A percentile compares a stretch with the other conserved stretches of the same genome.
phyloP scores from a whole-genome alignment of 2,888 invertebrate species.

The Linyphia triangularis region DNA sequence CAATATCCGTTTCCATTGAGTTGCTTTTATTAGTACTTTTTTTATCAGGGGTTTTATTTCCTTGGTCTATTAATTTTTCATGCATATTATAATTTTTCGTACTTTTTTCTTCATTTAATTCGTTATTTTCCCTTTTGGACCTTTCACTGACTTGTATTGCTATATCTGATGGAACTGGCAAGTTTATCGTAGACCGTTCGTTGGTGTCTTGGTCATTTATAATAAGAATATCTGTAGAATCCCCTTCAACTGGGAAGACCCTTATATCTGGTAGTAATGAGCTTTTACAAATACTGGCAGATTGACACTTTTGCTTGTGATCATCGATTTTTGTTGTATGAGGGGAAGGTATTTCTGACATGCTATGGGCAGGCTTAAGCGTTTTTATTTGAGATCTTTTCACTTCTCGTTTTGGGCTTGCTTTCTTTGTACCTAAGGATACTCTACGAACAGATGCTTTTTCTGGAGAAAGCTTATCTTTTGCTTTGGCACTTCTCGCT shows the following conservation, averaged over 20 bases:
- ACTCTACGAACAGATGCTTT: not conserved
- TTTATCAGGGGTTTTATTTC: not conserved
- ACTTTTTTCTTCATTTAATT: not conserved
- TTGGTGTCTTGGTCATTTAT: not conserved
- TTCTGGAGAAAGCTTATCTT: not conserved
- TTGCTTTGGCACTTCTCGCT: not conserved
- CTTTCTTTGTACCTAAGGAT: conserved; percentile 7
- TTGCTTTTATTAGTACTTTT: too few relatives aligned
- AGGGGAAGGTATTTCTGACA: conserved; percentile 4
- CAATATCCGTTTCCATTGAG: not conserved
- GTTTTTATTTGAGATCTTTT: not conserved
- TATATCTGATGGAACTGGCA: conserved; percentile 77
- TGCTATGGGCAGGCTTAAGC: conserved; percentile 29
- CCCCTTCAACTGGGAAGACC: conserved; percentile 46
- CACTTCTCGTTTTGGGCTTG: conserved; percentile 8
- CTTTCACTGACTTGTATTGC: conserved; percentile 80
- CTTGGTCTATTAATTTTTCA: not conserved
- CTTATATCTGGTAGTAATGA: conserved; percentile 47
- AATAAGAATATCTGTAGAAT: conserved; percentile 38
- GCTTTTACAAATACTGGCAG: conserved; percentile 22
- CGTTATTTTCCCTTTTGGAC: conserved; percentile 78
- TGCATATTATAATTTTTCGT: not conserved
- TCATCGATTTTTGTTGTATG: not conserved
- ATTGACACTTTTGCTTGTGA: conserved; percentile 29
- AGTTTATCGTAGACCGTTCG: conserved; percentile 13